A percentile compares a stretch with the other conserved stretches of the same genome.
Evolutionary conservation across 2,888 invertebrate species (phyloP).

Genomic region (Vanessa cardui): DNA sequence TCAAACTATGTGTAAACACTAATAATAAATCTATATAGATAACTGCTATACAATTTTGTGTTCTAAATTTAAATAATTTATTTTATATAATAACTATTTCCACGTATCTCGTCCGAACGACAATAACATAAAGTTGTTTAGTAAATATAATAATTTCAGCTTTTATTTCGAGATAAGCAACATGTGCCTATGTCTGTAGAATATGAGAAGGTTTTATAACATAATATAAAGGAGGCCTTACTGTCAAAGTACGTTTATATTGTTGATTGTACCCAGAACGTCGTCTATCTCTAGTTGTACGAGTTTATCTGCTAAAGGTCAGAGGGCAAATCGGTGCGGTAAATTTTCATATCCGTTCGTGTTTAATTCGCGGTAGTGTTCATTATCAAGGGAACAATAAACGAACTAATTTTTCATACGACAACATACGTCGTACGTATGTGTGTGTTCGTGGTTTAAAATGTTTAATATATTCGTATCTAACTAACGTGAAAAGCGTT

Average conservation of each 20-base stretch:
- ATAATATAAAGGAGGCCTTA: conserved; percentile 25
- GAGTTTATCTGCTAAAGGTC: conserved; percentile 23
- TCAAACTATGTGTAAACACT: too few relatives aligned
- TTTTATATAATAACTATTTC: too few relatives aligned
- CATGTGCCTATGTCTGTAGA: neutral
- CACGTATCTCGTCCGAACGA: too few relatives aligned
- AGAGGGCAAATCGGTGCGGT: conserved; percentile 11
- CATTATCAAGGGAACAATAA: conserved; percentile 1
- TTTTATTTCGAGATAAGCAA: neutral
- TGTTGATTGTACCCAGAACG: conserved; percentile 24
- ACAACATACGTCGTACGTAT: neutral
- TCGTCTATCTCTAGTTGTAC: conserved; percentile 24
- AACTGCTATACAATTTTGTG: neutral
- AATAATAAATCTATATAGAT: too few relatives aligned
- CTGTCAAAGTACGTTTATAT: conserved; percentile 24
- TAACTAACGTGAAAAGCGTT: too few relatives aligned
- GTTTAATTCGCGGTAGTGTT: conserved; percentile 8
- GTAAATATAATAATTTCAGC: neutral
- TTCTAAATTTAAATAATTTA: neutral
- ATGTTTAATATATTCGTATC: neutral
- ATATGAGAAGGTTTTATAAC: conserved; percentile 23
- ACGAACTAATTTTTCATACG: neutral
- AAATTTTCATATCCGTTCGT: conserved; percentile 27
- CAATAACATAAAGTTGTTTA: neutral
- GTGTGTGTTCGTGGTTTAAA: neutral